phyloP scores from a whole-genome alignment of 2,888 invertebrate species.

The Cantharis lateralis region DNA sequence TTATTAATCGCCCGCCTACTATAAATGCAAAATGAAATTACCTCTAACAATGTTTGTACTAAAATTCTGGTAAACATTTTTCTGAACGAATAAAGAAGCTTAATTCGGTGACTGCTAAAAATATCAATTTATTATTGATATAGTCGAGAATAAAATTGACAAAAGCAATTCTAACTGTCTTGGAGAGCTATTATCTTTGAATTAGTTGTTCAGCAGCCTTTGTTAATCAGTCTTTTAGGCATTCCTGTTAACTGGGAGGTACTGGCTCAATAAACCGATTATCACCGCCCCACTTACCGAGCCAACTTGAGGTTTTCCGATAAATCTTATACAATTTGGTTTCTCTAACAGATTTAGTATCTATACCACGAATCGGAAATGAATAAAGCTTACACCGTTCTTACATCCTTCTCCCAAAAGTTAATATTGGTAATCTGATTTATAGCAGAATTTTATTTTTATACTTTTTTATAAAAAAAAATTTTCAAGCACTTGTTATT shows the following conservation, averaged over 20 bases:
- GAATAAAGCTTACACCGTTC: slow-evolving; percentile 18
- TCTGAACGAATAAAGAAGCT: neutral
- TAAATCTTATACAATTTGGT: slow-evolving; percentile 27
- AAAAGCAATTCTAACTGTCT: slow-evolving; percentile 10
- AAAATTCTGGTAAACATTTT: neutral
- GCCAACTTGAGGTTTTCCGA: slow-evolving; percentile 26
- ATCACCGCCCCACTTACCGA: slow-evolving; percentile 27
- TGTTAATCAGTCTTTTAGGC: slow-evolving; percentile 27
- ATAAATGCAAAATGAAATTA: neutral
- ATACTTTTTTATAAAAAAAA: neutral
- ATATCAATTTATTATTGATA: neutral
- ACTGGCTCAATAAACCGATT: slow-evolving; percentile 30
- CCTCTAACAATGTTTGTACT: neutral
- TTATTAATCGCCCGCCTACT: neutral
- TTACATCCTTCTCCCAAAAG: slow-evolving; percentile 4
- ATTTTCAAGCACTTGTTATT: neutral
- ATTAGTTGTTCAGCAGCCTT: slow-evolving; percentile 12
- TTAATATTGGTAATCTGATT: neutral
- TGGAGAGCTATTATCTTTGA: slow-evolving; percentile 10
- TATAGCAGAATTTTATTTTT: neutral
- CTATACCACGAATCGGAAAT: slow-evolving; percentile 17
- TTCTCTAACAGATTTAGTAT: slow-evolving; percentile 25
- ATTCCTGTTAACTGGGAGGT: slow-evolving; percentile 27
- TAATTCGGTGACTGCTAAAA: neutral
- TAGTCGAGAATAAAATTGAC: slow-evolving; percentile 5